Percentiles rank a stretch among this genome's conserved stretches.
These are phyloP conservation scores for Charadrius vociferus DNA, from an alignment of 2,113 vertebrate genomes.

Conservation along the genomic window DNA sequence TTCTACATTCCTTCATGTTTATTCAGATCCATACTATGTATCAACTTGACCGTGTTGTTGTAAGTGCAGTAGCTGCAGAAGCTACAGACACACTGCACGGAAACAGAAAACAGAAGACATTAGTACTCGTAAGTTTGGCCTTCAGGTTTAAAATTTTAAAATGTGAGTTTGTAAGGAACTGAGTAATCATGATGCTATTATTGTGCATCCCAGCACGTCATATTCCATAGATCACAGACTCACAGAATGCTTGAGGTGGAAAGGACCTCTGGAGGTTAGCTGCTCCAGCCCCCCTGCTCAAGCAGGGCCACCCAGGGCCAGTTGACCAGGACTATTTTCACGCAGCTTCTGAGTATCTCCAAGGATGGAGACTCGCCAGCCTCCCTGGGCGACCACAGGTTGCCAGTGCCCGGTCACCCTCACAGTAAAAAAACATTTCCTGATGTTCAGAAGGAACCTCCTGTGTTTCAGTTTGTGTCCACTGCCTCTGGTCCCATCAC, in stretches of 20 bases:
- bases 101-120: not conserved
- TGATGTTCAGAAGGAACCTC: not conserved
- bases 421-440: not conserved
- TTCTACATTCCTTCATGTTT: not conserved
- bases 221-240: not conserved
- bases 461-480: not conserved
- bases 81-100: not conserved
- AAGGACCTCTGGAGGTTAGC: not conserved
- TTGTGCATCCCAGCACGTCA: not conserved
- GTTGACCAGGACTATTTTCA: not conserved
- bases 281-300: not conserved
- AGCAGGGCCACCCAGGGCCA: not conserved
- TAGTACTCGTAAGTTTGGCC: not conserved
- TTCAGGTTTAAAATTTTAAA: not conserved
- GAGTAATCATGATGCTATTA: not conserved
- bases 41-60: not conserved
- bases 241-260: not conserved
- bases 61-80: not conserved
- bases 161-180: not conserved
- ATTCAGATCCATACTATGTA: not conserved
- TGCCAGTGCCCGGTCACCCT: not conserved
- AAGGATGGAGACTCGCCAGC: not conserved
- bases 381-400: not conserved
- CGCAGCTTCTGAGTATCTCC: not conserved
- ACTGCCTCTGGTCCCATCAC: not conserved